Conservation (phyloP, 1,140 invertebrate species). For the Dufourea novaeangliae region DNA sequence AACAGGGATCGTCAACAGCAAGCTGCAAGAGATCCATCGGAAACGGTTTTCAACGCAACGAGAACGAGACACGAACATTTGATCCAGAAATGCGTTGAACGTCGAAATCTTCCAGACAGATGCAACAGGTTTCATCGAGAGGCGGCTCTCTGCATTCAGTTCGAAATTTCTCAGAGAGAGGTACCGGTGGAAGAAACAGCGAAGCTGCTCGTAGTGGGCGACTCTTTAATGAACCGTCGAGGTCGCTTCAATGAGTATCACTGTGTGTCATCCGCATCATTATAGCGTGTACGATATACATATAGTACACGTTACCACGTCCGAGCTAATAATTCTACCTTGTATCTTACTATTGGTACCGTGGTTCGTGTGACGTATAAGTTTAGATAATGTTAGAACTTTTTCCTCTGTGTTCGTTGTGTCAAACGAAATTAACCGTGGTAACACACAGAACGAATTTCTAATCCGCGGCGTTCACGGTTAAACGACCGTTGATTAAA, state of each 20-base stretch:
- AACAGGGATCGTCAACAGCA: neutral
- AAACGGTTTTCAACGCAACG: neutral
- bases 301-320: conserved; percentile 10
- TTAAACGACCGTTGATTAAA: neutral
- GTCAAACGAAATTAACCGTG: too few species aligned
- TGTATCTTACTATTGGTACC: conserved; percentile 27
- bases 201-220: conserved; percentile 58
- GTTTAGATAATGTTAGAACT: neutral
- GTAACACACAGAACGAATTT: neutral
- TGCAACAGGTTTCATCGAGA: conserved; percentile 23
- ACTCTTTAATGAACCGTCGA: conserved; percentile 73
- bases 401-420: neutral
- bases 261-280: conserved; percentile 66
- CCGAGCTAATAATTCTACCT: conserved; percentile 43
- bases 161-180: conserved; percentile 24
- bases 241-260: conserved; percentile 75
- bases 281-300: conserved; percentile 29
- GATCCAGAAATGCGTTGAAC: neutral
- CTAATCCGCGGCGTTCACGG: neutral
- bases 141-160: neutral
- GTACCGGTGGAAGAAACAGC: conserved; percentile 41
- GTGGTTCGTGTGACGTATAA: neutral
- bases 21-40: neutral
- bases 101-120: neutral
- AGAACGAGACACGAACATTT: neutral